These are phyloP conservation scores for Brachionus paranguensis DNA, from an alignment of 1,140 invertebrate genomes.

Conservation along the genomic window DNA sequence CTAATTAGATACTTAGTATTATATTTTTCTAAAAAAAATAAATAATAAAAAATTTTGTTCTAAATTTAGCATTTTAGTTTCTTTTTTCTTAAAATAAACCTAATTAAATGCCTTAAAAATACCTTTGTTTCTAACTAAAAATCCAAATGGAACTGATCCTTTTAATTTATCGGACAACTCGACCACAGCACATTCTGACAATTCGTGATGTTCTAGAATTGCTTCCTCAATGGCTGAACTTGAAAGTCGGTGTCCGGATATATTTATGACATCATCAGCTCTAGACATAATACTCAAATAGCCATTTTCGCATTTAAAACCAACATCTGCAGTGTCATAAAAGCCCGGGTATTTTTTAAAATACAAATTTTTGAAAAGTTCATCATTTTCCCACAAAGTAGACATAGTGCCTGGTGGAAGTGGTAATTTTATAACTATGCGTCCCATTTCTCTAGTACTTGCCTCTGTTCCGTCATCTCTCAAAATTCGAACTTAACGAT, in stretches of 20 bases:
- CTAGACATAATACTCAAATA: constrained; percentile 79
- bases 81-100: no score
- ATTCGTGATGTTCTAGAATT: constrained; percentile 70
- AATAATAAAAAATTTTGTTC: no score
- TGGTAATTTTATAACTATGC: constrained; percentile 75
- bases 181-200: constrained; percentile 77
- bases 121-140: constrained; percentile 65
- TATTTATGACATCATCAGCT: constrained; percentile 92
- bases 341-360: constrained; percentile 80
- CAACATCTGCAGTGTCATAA: constrained; percentile 91
- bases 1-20: no score
- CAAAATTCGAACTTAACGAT: constrained; percentile 65
- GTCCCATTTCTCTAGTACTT: constrained; percentile 66
- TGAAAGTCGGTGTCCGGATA: constrained; percentile 80
- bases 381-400: constrained; percentile 72
- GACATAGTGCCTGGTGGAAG: constrained; percentile 77
- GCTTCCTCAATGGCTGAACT: constrained; percentile 82
- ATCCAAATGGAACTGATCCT: constrained; percentile 77
- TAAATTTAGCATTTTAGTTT: no score
- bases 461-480: constrained; percentile 66
- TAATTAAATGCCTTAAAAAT: not conserved
- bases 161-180: constrained; percentile 80
- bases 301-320: constrained; percentile 71
- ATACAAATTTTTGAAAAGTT: constrained; percentile 73
- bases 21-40: no score